Percentiles rank a stretch among this genome's conserved stretches.
Conservation (phyloP, 2,888 invertebrate genomes). For the Liopterus haemorrhoidalis region DNA sequence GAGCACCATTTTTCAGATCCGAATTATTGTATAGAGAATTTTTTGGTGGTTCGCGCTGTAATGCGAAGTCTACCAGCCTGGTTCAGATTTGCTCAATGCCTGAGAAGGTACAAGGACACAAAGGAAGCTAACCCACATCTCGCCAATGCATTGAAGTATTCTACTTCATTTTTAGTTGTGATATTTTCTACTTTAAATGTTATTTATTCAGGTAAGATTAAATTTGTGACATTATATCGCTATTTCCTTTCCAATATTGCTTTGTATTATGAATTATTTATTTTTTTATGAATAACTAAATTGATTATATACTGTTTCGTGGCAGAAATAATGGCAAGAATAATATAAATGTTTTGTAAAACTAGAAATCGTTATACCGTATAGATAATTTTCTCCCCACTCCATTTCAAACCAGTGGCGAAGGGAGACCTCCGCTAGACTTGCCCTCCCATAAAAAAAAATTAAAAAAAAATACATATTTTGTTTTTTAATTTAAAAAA, state of each 20-base stretch:
- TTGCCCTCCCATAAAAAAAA: too few relatives aligned
- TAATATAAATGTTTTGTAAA: too few relatives aligned
- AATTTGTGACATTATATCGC: too few relatives aligned
- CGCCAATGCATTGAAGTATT: slow-evolving; percentile 97
- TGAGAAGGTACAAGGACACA: slow-evolving; percentile 91
- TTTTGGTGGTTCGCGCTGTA: slow-evolving; percentile 71
- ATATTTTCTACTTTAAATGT: slow-evolving; percentile 70
- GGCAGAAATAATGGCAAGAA: too few relatives aligned
- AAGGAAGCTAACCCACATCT: slow-evolving; percentile 92
- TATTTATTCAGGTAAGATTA: slow-evolving; percentile 56
- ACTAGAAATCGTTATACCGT: too few relatives aligned
- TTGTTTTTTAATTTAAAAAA: too few relatives aligned
- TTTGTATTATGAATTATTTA: background rate
- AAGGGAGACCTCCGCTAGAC: too few relatives aligned
- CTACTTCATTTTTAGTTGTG: slow-evolving; percentile 93
- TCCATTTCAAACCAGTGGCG: too few relatives aligned
- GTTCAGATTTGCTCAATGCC: slow-evolving; percentile 96
- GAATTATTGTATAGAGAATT: slow-evolving; percentile 63
- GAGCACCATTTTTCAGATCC: slow-evolving; percentile 46
- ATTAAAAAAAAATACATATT: too few relatives aligned
- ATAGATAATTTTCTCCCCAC: too few relatives aligned
- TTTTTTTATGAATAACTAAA: background rate
- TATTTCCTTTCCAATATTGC: background rate
- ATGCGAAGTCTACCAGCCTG: slow-evolving; percentile 93
- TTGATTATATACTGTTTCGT: too few relatives aligned